These are phyloP conservation scores for Hyles lineata DNA, from an alignment of 2,888 invertebrate species.

Conservation along the genomic window DNA sequence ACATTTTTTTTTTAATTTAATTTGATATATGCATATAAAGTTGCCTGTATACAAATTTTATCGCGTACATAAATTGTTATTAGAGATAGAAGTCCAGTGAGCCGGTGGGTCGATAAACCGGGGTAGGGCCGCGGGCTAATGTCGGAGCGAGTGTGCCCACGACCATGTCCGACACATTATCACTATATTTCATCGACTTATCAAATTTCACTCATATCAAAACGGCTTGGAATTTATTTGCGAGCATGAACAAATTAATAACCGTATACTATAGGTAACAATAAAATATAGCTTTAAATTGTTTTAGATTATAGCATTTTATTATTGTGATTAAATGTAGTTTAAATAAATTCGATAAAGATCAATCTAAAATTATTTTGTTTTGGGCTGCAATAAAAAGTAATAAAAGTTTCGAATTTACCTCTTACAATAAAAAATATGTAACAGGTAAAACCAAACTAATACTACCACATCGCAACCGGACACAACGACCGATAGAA, in stretches of 20 bases:
- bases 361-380: no score
- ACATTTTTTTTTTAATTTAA: background rate
- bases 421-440: background rate
- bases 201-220: constrained; percentile 29
- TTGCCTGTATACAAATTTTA: background rate
- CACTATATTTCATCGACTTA: constrained; percentile 75
- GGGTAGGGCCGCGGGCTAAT: constrained; percentile 46
- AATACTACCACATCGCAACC: constrained; percentile 58
- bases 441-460: constrained; percentile 45
- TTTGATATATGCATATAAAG: background rate
- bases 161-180: constrained; percentile 72
- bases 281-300: no score
- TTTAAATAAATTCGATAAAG: no score
- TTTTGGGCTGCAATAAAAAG: background rate
- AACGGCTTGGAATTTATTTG: no score
- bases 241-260: no score
- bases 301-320: no score
- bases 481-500: constrained; percentile 49
- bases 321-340: no score
- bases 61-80: background rate
- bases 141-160: constrained; percentile 57
- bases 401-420: background rate
- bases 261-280: no score
- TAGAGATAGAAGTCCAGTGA: constrained; percentile 22
- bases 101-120: constrained; percentile 31